phyloP scores from a whole-genome alignment of 1,140 invertebrate species.

The Homarus americanus region DNA sequence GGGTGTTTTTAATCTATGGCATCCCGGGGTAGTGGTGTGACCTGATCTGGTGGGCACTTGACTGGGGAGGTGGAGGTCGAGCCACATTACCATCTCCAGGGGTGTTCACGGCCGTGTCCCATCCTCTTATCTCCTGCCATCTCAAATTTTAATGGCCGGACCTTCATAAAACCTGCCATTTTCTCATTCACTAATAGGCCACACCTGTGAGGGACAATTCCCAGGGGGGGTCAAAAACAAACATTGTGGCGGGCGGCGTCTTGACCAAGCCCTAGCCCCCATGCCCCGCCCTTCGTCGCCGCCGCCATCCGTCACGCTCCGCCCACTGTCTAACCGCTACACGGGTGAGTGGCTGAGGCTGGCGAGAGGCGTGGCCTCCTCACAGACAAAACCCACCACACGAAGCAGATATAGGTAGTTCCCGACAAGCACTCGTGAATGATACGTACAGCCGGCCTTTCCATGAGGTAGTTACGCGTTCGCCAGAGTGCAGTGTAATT shows the following conservation, averaged over 20 bases:
- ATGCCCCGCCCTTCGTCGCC: background rate
- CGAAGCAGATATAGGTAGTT: constrained; percentile 40
- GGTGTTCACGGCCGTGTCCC: constrained; percentile 39
- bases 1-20: no score
- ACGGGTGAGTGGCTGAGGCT: constrained; percentile 1
- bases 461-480: constrained; percentile 14
- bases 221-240: constrained; percentile 61
- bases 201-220: constrained; percentile 60
- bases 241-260: constrained; percentile 15
- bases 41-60: background rate
- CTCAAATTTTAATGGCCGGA: constrained; percentile 51
- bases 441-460: constrained; percentile 30
- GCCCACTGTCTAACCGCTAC: background rate
- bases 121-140: constrained; percentile 30
- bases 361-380: constrained; percentile 28
- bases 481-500: constrained; percentile 50
- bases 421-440: constrained; percentile 58
- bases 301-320: background rate
- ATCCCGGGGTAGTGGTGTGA: background rate
- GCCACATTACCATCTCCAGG: constrained; percentile 36
- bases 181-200: constrained; percentile 58
- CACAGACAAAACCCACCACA: constrained; percentile 60
- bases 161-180: constrained; percentile 60
- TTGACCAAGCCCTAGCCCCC: background rate
- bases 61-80: constrained; percentile 26